Evolutionary conservation across 2,888 invertebrate species (phyloP), one percentile per base, ranked within the genome.

Genomic region (Himalopsyche japonica): DNA sequence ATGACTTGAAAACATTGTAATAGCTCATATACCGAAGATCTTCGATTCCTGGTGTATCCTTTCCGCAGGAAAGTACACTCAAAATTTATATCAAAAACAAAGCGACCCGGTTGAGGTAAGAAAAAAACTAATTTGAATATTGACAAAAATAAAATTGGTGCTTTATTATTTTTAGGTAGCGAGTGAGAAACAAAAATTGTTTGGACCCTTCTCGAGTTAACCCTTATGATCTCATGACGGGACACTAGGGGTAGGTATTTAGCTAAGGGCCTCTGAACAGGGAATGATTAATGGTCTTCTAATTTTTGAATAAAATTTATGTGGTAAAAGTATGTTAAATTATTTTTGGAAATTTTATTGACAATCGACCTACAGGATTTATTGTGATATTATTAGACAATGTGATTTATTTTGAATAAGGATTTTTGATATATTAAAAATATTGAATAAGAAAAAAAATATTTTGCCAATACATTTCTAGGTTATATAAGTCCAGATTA

Each of bases 81-180:
- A 64, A 84, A 81, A 86, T 86, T 81, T 83, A 82, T 70, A 84
- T 79, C 76, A 77, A 86, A 86, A 81, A 86, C 86, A 86, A 86
- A 85, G 80, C 70, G 34, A 57, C 32, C 81, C 83, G 81, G 83
- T 43, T 76, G 43, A 64, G 77, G 48, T 76, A 47, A 78, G 84
- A 70, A 86, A 86, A 86, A 86, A 86, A 86, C 82, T 85, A 82
- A 86, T 86, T 86, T 86, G 85, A 85, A 86, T 86, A 86, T 82
- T 77, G 84, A 85, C 86, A 84, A 82, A 86, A 86, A 85, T 84
- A 83, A 85, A 85, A 85, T 86, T 85, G 84, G 85, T 48, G 84
- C 85, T 84, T 84, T 86, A 86, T 86, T 86, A 86, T 86, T 86
- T 86, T 86, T 86, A 85, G 86, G 85, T 85, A 84, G 84, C 86